Evolutionary conservation across 2,888 invertebrate species (phyloP).

Genomic region (Nomada hirtipes): DNA sequence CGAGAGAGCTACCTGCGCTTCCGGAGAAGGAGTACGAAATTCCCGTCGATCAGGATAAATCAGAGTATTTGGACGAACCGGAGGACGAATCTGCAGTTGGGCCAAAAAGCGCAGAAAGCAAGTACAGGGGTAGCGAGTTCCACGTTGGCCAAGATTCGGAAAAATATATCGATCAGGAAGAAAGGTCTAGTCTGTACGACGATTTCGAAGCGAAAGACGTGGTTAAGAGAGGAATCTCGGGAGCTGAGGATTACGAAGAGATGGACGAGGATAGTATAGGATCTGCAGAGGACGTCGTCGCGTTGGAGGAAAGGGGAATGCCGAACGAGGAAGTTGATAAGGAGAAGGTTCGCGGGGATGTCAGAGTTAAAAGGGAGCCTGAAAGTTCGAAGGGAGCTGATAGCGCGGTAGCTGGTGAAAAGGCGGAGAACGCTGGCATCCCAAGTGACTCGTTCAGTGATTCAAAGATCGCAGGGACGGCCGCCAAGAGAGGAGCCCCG

Average conservation of each 20-base stretch:
- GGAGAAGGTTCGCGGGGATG: conserved; percentile 36
- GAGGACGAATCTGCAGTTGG: background rate
- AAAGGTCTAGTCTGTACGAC: conserved; percentile 60
- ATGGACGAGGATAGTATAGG: conserved; percentile 30
- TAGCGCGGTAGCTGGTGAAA: background rate
- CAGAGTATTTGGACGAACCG: conserved; percentile 25
- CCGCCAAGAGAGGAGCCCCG: background rate
- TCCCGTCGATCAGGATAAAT: conserved; percentile 14
- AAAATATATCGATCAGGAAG: conserved; percentile 57
- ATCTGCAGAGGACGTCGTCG: conserved; percentile 17
- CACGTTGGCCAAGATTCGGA: conserved; percentile 26
- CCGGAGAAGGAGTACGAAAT: conserved; percentile 52
- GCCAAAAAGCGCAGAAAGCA: background rate
- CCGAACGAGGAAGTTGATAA: conserved; percentile 35
- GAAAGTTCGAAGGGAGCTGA: background rate
- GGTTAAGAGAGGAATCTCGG: conserved; percentile 56
- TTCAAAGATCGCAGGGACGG: background rate
- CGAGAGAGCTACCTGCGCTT: conserved; percentile 1
- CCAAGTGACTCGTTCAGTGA: background rate
- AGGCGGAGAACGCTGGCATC: background rate
- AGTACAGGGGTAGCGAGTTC: conserved; percentile 4
- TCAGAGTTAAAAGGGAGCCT: conserved; percentile 55
- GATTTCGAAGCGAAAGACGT: conserved; percentile 70
- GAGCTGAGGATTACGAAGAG: conserved; percentile 69
- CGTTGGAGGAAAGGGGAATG: conserved; percentile 11